Base-by-base conservation (phyloP, 2,888 invertebrate species). In the Catocala nupta region DNA sequence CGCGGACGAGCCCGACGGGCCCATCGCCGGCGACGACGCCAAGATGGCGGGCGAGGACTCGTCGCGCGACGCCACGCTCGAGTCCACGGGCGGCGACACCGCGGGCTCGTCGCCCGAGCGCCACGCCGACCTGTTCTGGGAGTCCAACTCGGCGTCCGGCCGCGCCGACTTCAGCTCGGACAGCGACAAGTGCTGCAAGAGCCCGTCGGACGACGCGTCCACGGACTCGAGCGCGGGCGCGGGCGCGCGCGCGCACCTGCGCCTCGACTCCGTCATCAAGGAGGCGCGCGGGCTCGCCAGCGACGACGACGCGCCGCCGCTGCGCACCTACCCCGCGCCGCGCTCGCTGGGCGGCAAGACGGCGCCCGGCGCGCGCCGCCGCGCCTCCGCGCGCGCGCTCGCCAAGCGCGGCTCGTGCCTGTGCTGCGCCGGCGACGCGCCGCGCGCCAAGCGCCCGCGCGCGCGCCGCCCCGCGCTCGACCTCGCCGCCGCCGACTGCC, bases 351-450 rank as follows among this genome's bases (percentile, higher is more conserved):
- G 63, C 52, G 6, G 13, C 55, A 53, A 12, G 54, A 36, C 12
- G 55, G 47, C 54, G 54, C 25, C 47, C 48, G n/a, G 7, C 45
- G 87, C 86, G 85, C 6, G 78, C 90, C 84, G 91, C 1, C 93
- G 82, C 74, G 95, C 86, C 53, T 95, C 81, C 34, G 90, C 90
- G 0, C 87, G 96, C 0, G 95, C 95, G 7, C 95, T 95, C 9
- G 95, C 95, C 1, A 96, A 95, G 73, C 93, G 95, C 48, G 95
- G 95, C 55, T 42, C 55, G 13, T 96, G 96, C 78, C 95, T 95
- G 43, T 96, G 96, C 83, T 96, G 96, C 84, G 95, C 91, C 80
- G 96, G 95, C 7, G 91, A 94, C 0, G 94, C 95, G 0, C 93
- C 92, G 0, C 88, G 94, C 49, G 92, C 95, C 56, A 95, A 95